Percentiles rank a stretch among this genome's conserved stretches.
These are phyloP conservation scores for Tamandua tetradactyla DNA, from an alignment of 2,797 vertebrate species.

Conservation along the genomic window DNA sequence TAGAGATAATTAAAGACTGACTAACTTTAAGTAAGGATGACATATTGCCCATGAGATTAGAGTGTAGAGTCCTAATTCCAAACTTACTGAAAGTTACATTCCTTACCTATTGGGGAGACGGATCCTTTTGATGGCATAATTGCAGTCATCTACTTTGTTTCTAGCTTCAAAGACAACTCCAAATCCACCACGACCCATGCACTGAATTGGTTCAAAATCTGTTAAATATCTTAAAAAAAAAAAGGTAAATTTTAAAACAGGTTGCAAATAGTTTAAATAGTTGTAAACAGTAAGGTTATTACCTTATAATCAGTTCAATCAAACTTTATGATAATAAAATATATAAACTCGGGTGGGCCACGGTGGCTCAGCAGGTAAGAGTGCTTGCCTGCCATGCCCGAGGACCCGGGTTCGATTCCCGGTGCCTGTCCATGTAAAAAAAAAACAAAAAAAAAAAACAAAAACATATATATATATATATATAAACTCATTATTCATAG, in stretches of 20 bases:
- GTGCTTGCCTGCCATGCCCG: no score
- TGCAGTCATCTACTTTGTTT: constrained; percentile 99
- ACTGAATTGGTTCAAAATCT: constrained; percentile 98
- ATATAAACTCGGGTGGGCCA: no score
- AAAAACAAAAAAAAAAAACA: no score
- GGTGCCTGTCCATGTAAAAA: no score
- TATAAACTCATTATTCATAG: background rate
- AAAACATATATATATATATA: background rate
- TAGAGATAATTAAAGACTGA: background rate
- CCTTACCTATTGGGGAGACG: constrained; percentile 96
- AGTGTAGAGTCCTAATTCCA: background rate
- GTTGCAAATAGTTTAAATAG: constrained; percentile 1
- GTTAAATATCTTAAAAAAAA: constrained; percentile 92
- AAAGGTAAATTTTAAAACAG: background rate
- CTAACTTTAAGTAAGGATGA: background rate
- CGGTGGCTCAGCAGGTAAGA: no score
- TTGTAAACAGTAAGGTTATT: background rate
- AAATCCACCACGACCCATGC: constrained; percentile 96
- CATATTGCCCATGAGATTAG: background rate
- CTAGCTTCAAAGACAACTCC: constrained; percentile 98
- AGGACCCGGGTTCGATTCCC: no score
- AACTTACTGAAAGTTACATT: background rate
- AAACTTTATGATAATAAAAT: background rate
- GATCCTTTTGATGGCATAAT: constrained; percentile 99
- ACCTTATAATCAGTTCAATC: background rate